Evolutionary conservation across 1,140 invertebrate species (phyloP).

Genomic region (Platyura marginata): DNA sequence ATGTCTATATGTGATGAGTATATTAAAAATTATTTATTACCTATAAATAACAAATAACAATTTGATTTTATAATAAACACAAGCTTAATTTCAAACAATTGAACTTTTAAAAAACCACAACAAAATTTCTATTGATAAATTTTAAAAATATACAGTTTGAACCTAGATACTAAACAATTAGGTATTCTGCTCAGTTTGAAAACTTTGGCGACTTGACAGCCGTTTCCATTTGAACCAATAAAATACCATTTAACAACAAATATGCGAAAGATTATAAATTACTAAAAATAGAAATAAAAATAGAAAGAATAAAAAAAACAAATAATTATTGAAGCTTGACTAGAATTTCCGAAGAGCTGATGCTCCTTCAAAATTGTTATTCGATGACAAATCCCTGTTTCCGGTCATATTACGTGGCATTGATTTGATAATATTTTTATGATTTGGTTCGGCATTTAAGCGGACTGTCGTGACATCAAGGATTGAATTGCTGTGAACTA

Average conservation of each 20-base stretch:
- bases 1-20: too few species aligned
- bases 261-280: background rate
- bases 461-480: slow-evolving; percentile 15
- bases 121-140: too few species aligned
- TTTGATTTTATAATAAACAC: too few species aligned
- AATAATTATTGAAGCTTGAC: background rate
- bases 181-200: background rate
- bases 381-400: too few species aligned
- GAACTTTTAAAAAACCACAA: too few species aligned
- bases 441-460: slow-evolving; percentile 9
- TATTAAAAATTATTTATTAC: too few species aligned
- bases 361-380: background rate
- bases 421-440: background rate
- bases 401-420: background rate
- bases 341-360: slow-evolving; percentile 2
- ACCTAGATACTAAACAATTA: too few species aligned
- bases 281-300: background rate
- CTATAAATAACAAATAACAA: too few species aligned
- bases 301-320: background rate
- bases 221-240: background rate
- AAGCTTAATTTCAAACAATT: too few species aligned
- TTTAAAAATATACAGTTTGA: too few species aligned
- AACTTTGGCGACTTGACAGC: too few species aligned
- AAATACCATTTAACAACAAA: too few species aligned
- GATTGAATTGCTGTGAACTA: background rate